These are phyloP conservation scores for Caenorhabditis macrosperma DNA, from an alignment of 2,888 invertebrate genomes.

Conservation along the genomic window DNA sequence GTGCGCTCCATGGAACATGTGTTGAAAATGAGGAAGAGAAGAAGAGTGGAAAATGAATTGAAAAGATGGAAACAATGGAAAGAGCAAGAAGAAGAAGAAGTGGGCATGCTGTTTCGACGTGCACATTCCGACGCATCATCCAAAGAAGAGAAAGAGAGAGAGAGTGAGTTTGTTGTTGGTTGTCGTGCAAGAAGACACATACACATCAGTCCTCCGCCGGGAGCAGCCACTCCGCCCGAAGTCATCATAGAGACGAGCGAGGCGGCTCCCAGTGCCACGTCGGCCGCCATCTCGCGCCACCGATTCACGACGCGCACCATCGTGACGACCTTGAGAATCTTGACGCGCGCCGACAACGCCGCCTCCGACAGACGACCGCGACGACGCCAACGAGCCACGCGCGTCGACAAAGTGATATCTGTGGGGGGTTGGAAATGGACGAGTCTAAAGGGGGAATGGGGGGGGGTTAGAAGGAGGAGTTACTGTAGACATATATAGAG, in stretches of 20 bases:
- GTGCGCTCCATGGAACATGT: neutral
- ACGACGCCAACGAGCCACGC: conserved; percentile 59
- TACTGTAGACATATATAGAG: too few relatives aligned
- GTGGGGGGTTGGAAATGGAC: conserved; percentile 19
- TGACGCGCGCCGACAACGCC: conserved; percentile 72
- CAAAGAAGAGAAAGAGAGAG: neutral
- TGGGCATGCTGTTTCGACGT: neutral
- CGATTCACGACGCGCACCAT: conserved; percentile 78
- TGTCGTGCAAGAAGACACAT: conserved; percentile 21
- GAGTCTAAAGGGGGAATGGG: neutral
- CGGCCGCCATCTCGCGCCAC: conserved; percentile 69
- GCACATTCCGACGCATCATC: neutral
- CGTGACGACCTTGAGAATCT: conserved; percentile 78
- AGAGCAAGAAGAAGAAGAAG: conserved; percentile 3
- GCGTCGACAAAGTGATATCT: conserved; percentile 57
- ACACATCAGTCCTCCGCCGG: conserved; percentile 42
- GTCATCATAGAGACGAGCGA: conserved; percentile 66
- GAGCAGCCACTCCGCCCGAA: conserved; percentile 24
- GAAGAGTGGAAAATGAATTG: neutral
- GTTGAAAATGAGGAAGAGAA: neutral
- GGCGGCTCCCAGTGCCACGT: conserved; percentile 66
- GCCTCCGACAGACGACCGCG: conserved; percentile 69
- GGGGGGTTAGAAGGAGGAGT: neutral
- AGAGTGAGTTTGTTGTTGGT: neutral
- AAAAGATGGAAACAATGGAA: conserved; percentile 17